A percentile compares a stretch with the other conserved stretches of the same genome.
These are phyloP conservation scores for Phymatocera aterrima DNA, from an alignment of 2,888 invertebrate species.

Conservation along the genomic window DNA sequence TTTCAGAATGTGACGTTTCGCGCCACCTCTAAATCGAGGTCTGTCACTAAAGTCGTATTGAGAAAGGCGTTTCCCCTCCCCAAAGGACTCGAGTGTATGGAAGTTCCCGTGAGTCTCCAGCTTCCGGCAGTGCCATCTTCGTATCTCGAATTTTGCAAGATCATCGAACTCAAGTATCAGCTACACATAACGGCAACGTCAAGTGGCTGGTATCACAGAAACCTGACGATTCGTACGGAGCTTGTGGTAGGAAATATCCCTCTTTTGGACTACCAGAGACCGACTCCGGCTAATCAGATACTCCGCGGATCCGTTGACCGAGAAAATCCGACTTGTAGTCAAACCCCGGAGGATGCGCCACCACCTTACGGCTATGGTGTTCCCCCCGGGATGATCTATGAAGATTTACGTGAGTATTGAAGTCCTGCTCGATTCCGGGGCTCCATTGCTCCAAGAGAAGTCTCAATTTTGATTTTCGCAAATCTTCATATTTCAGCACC, in stretches of 20 bases:
- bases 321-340: not conserved
- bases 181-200: not conserved
- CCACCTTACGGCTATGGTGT: not conserved
- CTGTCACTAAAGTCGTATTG: not conserved
- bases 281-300: not conserved
- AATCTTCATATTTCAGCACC: not conserved
- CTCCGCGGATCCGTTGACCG: too few relatives aligned
- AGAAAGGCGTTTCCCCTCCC: not conserved
- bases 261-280: not conserved
- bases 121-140: slow-evolving; percentile 16
- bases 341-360: not conserved
- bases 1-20: not conserved
- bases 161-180: not conserved
- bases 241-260: not conserved
- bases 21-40: not conserved
- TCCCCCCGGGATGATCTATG: not conserved
- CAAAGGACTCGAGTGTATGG: not conserved
- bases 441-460: not conserved
- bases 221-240: not conserved
- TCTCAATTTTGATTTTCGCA: not conserved
- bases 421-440: not conserved
- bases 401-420: not conserved
- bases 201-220: not conserved
- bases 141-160: too few relatives aligned
- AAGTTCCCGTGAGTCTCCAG: not conserved